Conservation (phyloP, 2,113 vertebrate species). For the Pelusios castaneus region DNA sequence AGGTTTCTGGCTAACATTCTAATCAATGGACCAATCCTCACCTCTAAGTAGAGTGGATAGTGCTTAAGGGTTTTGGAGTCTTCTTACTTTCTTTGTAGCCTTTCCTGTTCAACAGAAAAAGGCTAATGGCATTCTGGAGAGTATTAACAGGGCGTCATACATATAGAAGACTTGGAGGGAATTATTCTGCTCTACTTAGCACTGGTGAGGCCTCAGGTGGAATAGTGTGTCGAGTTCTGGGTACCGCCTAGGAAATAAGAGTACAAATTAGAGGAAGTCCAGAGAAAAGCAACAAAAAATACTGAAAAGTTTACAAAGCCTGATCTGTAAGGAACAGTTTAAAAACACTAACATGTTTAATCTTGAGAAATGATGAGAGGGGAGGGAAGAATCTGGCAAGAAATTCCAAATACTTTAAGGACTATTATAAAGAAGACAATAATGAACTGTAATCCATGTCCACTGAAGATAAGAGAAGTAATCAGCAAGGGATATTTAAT, state of each 20-base stretch:
- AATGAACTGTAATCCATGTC: background rate
- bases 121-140: background rate
- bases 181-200: background rate
- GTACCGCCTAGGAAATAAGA: background rate
- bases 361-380: background rate
- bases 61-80: background rate
- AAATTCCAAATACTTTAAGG: background rate
- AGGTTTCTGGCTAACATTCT: background rate
- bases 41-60: background rate
- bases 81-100: background rate
- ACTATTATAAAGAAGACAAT: background rate
- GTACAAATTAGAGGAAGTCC: background rate
- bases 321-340: background rate
- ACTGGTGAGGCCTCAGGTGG: background rate
- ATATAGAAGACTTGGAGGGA: background rate
- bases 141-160: background rate
- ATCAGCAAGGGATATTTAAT: background rate
- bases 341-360: background rate
- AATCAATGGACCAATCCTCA: background rate
- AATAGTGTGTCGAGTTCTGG: background rate
- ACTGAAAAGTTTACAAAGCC: background rate
- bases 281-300: background rate
- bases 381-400: background rate
- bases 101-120: background rate
- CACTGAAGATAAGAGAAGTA: background rate